Percentiles rank a stretch among this genome's conserved stretches.
These are phyloP conservation scores for Drosophila bipectinata DNA, from an alignment of 1,140 invertebrate genomes.

Conservation along the genomic window DNA sequence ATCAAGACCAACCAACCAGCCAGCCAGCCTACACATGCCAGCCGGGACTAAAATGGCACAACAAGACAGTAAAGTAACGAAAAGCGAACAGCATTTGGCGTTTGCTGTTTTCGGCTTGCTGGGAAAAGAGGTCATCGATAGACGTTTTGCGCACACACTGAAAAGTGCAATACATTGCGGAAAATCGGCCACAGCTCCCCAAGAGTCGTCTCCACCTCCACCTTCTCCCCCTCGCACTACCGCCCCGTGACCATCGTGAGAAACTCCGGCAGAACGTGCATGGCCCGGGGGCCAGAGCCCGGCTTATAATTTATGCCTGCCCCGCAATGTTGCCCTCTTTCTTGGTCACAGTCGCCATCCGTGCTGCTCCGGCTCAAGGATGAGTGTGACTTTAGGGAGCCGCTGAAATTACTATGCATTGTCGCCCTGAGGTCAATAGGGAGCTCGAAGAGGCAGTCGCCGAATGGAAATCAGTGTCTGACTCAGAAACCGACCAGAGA, in stretches of 20 bases:
- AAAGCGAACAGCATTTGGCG: conserved; percentile 22
- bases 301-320: conserved; percentile 73
- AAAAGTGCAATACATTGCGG: conserved; percentile 24
- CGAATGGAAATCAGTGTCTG: conserved; percentile 18
- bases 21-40: conserved; percentile 59
- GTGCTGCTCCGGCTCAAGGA: conserved; percentile 56
- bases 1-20: conserved; percentile 43
- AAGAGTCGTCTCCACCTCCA: conserved; percentile 31
- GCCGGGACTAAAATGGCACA: conserved; percentile 29
- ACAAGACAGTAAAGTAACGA: conserved; percentile 3
- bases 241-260: conserved; percentile 27
- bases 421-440: conserved; percentile 46
- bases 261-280: conserved; percentile 72
- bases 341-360: conserved; percentile 24
- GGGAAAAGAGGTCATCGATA: conserved; percentile 71
- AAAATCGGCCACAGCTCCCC: conserved; percentile 25
- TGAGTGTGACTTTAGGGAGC: conserved; percentile 70
- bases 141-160: conserved; percentile 43
- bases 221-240: neutral
- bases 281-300: conserved; percentile 62
- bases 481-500: conserved; percentile 3
- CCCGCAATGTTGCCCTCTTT: conserved; percentile 52
- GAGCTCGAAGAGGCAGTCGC: conserved; percentile 30
- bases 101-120: conserved; percentile 11
- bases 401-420: conserved; percentile 64